Base-by-base conservation (phyloP, 2,888 invertebrate genomes). In the Mimas tiliae region DNA sequence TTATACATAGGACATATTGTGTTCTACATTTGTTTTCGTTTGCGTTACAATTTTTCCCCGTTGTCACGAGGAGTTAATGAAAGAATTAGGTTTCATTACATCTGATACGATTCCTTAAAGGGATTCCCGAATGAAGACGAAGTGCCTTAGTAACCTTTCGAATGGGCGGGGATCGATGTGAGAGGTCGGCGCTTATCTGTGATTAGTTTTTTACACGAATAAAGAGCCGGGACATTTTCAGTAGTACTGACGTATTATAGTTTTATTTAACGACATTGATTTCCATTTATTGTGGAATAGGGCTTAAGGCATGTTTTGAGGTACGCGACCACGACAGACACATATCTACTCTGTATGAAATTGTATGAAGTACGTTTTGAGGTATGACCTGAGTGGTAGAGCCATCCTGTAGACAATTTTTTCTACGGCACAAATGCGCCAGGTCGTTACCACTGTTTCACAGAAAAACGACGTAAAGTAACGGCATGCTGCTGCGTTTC, bases 11-110 rank as follows among this genome's bases (percentile, higher is more conserved):
- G 47, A 63, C 63, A 64, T 16, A 48, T 53, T 9, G 9, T 9
- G 45, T 48, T 62, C 66, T 70, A 75, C 87, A 86, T 91, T 88
- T 83, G 82, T 92, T 87, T 85, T 88, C 86, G 86, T 88, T 87
- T 87, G 81, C 76, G 79, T 84, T 85, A 88, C 89, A 84, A 85
- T 90, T 89, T 88, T 86, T 87, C 86, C 55, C 88, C 86, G 88
- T 90, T 92, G 92, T 93, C 93, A 91, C 92, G 85, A 83, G 81
- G 83, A 88, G 88, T 86, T 93, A 93, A 93, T 93, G 93, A 93
- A 93, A 91, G 93, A 93, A 93, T 93, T 93, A 93, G 93, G 90
- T 91, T 93, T 91, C 92, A 93, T 93, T 93, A 93, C 92, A 84
- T 85, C 85, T 88, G 90, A 92, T 91, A 91, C 90, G 91, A 89